These are phyloP conservation scores for Drosophila mimica DNA, from an alignment of 2,888 invertebrate species.

Conservation along the genomic window DNA sequence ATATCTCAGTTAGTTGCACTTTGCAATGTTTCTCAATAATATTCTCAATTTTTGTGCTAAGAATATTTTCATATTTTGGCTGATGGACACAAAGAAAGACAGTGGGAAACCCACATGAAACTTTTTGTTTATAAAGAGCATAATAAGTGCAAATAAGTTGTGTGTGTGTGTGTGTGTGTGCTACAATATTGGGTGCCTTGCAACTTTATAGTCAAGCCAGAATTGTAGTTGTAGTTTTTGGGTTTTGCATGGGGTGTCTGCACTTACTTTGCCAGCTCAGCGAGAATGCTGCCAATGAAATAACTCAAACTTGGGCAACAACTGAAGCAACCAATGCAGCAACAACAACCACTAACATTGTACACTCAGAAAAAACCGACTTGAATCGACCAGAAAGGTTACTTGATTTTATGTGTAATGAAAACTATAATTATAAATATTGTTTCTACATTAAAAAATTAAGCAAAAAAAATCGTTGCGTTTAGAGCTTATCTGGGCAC, in stretches of 20 bases:
- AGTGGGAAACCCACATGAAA: conserved; percentile 14
- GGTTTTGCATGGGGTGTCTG: conserved; percentile 17
- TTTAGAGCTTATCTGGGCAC: background rate
- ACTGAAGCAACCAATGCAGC: conserved; percentile 19
- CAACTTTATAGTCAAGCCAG: conserved; percentile 54
- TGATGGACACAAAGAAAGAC: background rate
- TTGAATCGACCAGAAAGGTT: background rate
- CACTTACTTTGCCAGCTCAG: conserved; percentile 32
- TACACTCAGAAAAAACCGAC: background rate
- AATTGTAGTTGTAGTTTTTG: conserved; percentile 8
- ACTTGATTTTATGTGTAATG: background rate
- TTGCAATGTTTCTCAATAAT: background rate
- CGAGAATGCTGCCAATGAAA: conserved; percentile 54
- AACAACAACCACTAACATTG: conserved; percentile 20
- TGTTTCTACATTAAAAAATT: background rate
- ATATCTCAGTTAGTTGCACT: background rate
- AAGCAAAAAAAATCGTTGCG: background rate
- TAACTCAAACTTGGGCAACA: conserved; percentile 58
- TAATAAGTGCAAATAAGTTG: conserved; percentile 58
- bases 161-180: conserved; percentile 12
- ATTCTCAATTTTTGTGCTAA: background rate
- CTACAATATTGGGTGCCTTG: conserved; percentile 51
- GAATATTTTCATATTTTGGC: conserved; percentile 4
- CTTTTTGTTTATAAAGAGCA: conserved; percentile 44
- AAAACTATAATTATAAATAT: background rate